phyloP scores from a whole-genome alignment of 1,140 invertebrate genomes.

The Drosophila melanica region DNA sequence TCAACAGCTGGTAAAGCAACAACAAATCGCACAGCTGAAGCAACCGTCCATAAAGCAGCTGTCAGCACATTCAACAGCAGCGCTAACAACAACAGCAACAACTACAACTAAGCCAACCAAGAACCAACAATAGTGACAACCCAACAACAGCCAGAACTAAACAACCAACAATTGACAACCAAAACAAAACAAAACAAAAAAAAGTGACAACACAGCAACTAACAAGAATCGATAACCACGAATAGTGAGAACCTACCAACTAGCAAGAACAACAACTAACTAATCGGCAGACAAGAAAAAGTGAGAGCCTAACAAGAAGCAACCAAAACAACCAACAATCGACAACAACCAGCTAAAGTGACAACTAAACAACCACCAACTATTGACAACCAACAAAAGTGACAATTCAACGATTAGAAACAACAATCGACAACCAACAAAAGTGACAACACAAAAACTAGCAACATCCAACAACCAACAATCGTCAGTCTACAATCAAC shows the following conservation, averaged over 20 bases:
- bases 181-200: neutral
- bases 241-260: neutral
- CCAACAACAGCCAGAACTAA: neutral
- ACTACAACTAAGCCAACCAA: constrained; percentile 11
- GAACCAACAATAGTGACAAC: neutral
- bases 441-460: too few relatives aligned
- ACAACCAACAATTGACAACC: neutral
- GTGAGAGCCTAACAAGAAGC: constrained; percentile 51
- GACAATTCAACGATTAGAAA: constrained; percentile 3
- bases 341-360: neutral
- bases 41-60: constrained; percentile 44
- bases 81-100: constrained; percentile 18
- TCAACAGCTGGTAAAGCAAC: constrained; percentile 11
- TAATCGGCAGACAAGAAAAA: constrained; percentile 81
- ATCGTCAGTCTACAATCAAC: constrained; percentile 4
- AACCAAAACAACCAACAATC: neutral
- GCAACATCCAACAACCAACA: neutral
- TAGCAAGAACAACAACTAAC: neutral
- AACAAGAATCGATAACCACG: neutral
- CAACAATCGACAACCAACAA: neutral
- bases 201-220: neutral
- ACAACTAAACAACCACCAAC: neutral
- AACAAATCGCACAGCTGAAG: constrained; percentile 18
- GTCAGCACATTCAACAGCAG: constrained; percentile 14
- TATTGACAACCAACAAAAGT: neutral